Evolutionary conservation across 1,140 invertebrate species (phyloP), one percentile per base, ranked within the genome.

Genomic region (Megathymus violae): DNA sequence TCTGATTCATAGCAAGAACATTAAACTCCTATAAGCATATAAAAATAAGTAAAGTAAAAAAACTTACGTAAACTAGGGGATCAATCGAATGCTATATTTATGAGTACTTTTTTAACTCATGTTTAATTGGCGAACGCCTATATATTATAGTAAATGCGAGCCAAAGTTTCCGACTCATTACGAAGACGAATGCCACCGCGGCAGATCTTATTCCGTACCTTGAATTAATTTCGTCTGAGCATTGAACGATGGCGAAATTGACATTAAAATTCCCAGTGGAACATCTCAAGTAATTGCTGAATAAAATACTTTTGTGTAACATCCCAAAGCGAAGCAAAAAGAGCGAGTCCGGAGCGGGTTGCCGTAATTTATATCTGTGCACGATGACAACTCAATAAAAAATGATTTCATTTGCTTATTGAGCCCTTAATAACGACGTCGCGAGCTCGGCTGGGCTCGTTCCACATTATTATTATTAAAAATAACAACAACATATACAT

Each of bases 361-460:
- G 64, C 60, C 62, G 80, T 88, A 84, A 90, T 88, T 90, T 90
- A 90, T 90, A 88, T 88, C 77, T 65, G 76, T 72, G 73, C 74
- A 78, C 75, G 88, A 86, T 88, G 86, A 91, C 85, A 87, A 84
- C 81, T 89, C 84, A 89, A 91, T 91, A 91, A 91, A 88, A 91
- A 91, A 88, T 89, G 80, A 88, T 88, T 88, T 84, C 88, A 91
- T 91, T 91, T 91, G 85, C 85, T 91, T 91, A 91, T 91, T 89
- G 84, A 89, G 86, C 76, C 82, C 80, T 91, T 88, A 89, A 90
- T 88, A 90, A 86, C 78, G 85, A 78, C 76, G 75, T 75, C 69
- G 72, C 68, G 73, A 71, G 66, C 74, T 50, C 56, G 65, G 69
- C 51, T 65, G 38, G 54, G 73, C 59, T 66, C 69, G 79, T 80